A percentile compares a stretch with the other conserved stretches of the same genome.
phyloP scores from a whole-genome alignment of 2,113 vertebrate genomes.

The Neogale vison region DNA sequence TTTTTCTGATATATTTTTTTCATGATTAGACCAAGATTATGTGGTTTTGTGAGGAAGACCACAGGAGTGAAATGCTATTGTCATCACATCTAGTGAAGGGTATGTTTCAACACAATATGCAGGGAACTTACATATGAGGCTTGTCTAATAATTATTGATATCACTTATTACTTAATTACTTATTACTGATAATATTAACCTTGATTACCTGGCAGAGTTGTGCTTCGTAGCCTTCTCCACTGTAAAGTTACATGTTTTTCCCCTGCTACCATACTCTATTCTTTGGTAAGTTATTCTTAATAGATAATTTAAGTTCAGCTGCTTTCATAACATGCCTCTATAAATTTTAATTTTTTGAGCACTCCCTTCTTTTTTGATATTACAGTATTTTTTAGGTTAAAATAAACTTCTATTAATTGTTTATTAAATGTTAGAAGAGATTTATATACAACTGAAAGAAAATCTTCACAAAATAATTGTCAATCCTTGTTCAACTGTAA shows the following conservation, averaged over 20 bases:
- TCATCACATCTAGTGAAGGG: background rate
- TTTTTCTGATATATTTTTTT: background rate
- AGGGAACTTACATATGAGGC: background rate
- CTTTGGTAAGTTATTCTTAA: background rate
- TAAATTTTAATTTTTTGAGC: background rate
- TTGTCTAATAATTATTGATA: background rate
- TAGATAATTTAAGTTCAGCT: background rate
- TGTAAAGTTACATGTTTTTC: background rate
- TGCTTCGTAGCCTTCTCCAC: background rate
- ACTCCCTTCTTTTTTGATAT: background rate
- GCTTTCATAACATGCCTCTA: background rate
- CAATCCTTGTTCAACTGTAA: conserved; percentile 65
- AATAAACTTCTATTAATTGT: conserved; percentile 83
- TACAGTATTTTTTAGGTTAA: conserved; percentile 64
- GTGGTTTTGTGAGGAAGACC: background rate
- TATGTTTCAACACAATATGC: background rate
- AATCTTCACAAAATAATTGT: conserved; percentile 80
- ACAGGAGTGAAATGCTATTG: background rate
- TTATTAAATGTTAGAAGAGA: conserved; percentile 77
- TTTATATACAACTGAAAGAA: conserved; percentile 75
- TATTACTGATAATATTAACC: background rate
- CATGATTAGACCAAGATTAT: background rate
- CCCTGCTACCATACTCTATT: background rate
- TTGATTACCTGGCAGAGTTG: background rate
- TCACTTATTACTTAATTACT: background rate